These are phyloP conservation scores for Pseudomyrmex gracilis DNA, from an alignment of 1,140 invertebrate genomes.

Conservation along the genomic window DNA sequence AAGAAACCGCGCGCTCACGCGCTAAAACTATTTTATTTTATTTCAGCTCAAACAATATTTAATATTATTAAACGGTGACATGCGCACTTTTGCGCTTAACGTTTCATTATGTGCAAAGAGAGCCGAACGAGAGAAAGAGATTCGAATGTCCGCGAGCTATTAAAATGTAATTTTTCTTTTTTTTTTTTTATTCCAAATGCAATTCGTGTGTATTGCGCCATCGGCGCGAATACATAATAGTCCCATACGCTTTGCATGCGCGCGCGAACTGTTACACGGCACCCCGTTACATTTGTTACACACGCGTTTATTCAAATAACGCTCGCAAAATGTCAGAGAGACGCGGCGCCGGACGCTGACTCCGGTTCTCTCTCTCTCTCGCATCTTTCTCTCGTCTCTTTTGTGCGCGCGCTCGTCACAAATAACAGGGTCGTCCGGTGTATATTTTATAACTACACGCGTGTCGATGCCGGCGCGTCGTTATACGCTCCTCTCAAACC, in stretches of 20 bases:
- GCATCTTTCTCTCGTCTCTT: slow-evolving; percentile 25
- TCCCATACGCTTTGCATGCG: slow-evolving; percentile 1
- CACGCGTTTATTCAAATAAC: slow-evolving; percentile 47
- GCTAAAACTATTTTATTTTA: too few species aligned
- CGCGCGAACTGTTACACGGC: background rate
- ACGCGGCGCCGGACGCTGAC: slow-evolving; percentile 4
- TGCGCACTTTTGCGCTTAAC: too few species aligned
- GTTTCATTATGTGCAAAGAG: too few species aligned
- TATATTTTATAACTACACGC: slow-evolving; percentile 69
- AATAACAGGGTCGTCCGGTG: slow-evolving; percentile 65
- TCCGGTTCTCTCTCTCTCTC: slow-evolving; percentile 21
- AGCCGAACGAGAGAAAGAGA: too few species aligned
- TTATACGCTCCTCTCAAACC: slow-evolving; percentile 65
- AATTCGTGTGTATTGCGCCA: too few species aligned
- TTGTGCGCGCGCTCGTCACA: slow-evolving; percentile 51
- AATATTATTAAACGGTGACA: too few species aligned
- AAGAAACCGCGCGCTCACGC: too few species aligned
- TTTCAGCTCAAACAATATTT: too few species aligned
- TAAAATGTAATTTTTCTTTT: too few species aligned
- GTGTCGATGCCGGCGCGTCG: slow-evolving; percentile 66
- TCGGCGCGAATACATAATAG: too few species aligned
- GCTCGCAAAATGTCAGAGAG: slow-evolving; percentile 25
- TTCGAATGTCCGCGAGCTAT: too few species aligned
- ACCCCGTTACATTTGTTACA: background rate
- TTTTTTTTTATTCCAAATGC: too few species aligned